These are phyloP conservation scores for Sebastes cheni DNA, from an alignment of 2,797 vertebrate species.

Conservation along the genomic window DNA sequence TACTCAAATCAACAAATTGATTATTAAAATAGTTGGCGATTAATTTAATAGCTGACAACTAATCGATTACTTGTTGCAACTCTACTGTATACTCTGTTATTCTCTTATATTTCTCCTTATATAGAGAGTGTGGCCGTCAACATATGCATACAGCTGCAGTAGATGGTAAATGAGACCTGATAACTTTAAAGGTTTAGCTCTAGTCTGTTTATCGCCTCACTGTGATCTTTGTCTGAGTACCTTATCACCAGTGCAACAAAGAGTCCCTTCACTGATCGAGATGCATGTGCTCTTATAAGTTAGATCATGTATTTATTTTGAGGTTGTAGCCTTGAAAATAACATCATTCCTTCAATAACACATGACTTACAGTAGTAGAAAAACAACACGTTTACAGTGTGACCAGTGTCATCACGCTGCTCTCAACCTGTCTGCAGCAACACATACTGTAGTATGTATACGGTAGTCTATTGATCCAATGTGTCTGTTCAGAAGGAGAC, in stretches of 20 bases:
- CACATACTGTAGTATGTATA: neutral
- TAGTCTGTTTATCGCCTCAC: neutral
- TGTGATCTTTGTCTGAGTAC: neutral
- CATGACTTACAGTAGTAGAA: slow-evolving; percentile 19
- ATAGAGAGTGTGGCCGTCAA: neutral
- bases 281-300: neutral
- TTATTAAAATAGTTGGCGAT: too few species aligned
- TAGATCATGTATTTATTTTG: slow-evolving; percentile 8
- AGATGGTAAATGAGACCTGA: neutral
- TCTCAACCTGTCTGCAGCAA: neutral
- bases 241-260: slow-evolving; percentile 43
- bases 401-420: neutral
- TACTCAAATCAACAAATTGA: too few species aligned
- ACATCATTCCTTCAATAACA: neutral
- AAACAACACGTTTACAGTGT: slow-evolving; percentile 22
- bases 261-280: slow-evolving; percentile 23
- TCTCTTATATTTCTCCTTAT: neutral
- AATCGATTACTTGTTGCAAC: neutral
- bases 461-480: neutral
- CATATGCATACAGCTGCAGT: neutral
- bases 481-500: neutral
- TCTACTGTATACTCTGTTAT: neutral
- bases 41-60: too few species aligned
- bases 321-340: neutral
- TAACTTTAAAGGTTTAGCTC: neutral